Evolutionary conservation across 2,888 invertebrate genomes (phyloP).

Genomic region (Spilarctia lutea): DNA sequence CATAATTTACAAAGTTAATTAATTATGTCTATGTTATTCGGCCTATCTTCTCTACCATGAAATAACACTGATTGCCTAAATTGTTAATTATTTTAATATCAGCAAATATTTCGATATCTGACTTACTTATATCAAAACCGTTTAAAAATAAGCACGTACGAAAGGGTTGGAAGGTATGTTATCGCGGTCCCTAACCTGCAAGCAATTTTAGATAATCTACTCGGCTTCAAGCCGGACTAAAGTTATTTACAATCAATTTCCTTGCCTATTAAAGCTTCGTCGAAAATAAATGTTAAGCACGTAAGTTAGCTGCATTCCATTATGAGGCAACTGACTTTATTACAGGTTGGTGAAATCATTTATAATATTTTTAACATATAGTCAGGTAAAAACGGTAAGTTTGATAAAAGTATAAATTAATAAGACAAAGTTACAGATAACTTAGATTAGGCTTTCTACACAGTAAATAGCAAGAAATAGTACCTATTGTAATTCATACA

Average conservation of each 20-base stretch:
- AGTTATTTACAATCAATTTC: slow-evolving; percentile 69
- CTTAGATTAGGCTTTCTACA: no score
- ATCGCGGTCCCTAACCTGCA: slow-evolving; percentile 42
- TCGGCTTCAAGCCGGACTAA: slow-evolving; percentile 51
- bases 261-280: slow-evolving; percentile 55
- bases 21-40: neutral
- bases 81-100: slow-evolving; percentile 4
- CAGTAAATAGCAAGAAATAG: no score
- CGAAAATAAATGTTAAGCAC: slow-evolving; percentile 44
- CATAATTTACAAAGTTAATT: neutral
- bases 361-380: neutral
- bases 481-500: no score
- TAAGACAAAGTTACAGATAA: no score
- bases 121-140: slow-evolving; percentile 23
- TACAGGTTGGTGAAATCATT: neutral
- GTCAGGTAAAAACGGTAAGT: no score
- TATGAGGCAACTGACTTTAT: neutral
- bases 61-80: neutral
- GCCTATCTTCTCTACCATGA: neutral
- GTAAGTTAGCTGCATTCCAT: slow-evolving; percentile 26
- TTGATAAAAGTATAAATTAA: no score
- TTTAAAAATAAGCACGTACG: slow-evolving; percentile 48
- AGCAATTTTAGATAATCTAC: slow-evolving; percentile 65
- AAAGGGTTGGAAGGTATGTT: slow-evolving; percentile 36
- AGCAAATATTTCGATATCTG: slow-evolving; percentile 22